Evolutionary conservation across 2,113 vertebrate species (phyloP).

Genomic region (Cochlearius cochlearius): DNA sequence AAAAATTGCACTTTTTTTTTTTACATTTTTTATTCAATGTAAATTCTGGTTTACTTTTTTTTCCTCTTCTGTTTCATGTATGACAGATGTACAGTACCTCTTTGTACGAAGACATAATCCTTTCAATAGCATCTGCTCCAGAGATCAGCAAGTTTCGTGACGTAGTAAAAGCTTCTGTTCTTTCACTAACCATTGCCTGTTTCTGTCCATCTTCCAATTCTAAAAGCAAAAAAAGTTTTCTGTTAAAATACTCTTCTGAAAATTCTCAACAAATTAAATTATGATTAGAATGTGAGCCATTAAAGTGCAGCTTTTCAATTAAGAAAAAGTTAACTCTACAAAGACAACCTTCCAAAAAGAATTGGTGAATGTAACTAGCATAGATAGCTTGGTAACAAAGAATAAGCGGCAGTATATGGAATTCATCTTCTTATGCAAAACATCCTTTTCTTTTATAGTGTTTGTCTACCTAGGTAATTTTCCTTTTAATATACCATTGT

Average conservation of each 20-base stretch:
- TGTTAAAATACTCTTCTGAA: neutral
- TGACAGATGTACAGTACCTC: slow-evolving; percentile 79
- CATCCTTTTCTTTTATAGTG: neutral
- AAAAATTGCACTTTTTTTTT: neutral
- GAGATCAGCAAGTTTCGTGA: slow-evolving; percentile 94
- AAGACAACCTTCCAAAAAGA: neutral
- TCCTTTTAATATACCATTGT: neutral
- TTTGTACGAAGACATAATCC: slow-evolving; percentile 99
- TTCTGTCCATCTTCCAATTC: slow-evolving; percentile 89
- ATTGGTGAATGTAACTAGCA: neutral
- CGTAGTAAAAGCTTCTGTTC: slow-evolving; percentile 96
- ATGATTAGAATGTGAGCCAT: neutral
- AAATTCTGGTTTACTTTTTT: neutral
- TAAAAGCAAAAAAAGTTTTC: slow-evolving; percentile 52
- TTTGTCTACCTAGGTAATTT: neutral
- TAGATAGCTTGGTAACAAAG: neutral
- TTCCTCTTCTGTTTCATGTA: neutral
- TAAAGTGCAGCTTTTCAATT: neutral
- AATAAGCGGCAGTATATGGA: neutral
- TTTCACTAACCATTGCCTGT: slow-evolving; percentile 92
- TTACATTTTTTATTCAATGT: neutral
- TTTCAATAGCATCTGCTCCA: slow-evolving; percentile 95
- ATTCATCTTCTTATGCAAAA: neutral
- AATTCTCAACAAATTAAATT: neutral
- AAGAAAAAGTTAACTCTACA: neutral